phyloP scores from a whole-genome alignment of 2,113 vertebrate species.

The Siphamia tubifer region DNA sequence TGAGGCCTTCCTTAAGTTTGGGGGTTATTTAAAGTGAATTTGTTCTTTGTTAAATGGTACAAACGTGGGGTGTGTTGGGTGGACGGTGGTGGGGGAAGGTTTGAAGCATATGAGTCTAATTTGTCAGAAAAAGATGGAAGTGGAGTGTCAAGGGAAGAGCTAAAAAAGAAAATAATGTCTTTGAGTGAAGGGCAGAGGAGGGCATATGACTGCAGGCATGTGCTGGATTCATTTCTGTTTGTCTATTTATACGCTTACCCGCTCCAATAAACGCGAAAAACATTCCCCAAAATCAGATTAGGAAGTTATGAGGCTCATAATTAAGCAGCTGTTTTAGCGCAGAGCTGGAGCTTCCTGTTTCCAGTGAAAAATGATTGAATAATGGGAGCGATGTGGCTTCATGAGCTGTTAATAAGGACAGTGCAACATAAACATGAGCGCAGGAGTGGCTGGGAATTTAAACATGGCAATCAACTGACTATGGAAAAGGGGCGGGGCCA shows the following conservation, averaged over 20 bases:
- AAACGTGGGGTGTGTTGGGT: too few species aligned
- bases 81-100: constrained; percentile 31
- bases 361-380: constrained; percentile 54
- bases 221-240: constrained; percentile 52
- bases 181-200: constrained; percentile 44
- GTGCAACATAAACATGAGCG: constrained; percentile 57
- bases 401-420: constrained; percentile 53
- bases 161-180: constrained; percentile 36
- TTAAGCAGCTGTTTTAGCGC: constrained; percentile 43
- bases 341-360: constrained; percentile 36
- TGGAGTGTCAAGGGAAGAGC: constrained; percentile 34
- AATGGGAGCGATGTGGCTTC: constrained; percentile 59
- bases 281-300: constrained; percentile 61
- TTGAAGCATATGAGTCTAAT: constrained; percentile 67
- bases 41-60: constrained; percentile 65
- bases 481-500: constrained; percentile 18
- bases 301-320: constrained; percentile 59
- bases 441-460: constrained; percentile 47
- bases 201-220: constrained; percentile 70
- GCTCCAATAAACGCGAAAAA: constrained; percentile 38
- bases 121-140: constrained; percentile 63
- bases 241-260: constrained; percentile 57
- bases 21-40: constrained; percentile 58
- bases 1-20: constrained; percentile 39
- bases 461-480: constrained; percentile 40